Conservation (phyloP, 2,797 vertebrate genomes). For the Scolopax bukidnonensis region DNA sequence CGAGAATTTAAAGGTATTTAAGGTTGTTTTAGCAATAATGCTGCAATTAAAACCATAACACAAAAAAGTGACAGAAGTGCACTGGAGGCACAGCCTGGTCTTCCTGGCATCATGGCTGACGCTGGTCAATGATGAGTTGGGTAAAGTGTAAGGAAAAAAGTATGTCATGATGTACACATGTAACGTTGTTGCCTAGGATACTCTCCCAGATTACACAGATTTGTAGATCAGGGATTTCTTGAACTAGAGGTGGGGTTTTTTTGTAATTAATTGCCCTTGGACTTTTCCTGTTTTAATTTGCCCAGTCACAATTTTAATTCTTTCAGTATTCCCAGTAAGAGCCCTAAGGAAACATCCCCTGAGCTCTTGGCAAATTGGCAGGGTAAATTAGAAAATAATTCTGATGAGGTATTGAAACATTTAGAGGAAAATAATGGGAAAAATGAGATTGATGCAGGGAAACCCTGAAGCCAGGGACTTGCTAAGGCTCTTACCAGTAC, state of each 20-base stretch:
- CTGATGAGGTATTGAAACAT: background rate
- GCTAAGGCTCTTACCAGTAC: background rate
- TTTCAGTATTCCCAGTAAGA: background rate
- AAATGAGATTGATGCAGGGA: background rate
- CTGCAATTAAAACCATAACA: background rate
- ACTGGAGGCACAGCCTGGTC: background rate
- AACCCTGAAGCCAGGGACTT: background rate
- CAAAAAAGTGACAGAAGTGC: background rate
- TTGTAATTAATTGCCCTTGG: background rate
- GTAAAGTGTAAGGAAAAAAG: background rate
- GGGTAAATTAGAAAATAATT: conserved; percentile 12
- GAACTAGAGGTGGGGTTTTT: background rate
- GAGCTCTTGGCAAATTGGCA: background rate
- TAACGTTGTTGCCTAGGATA: background rate
- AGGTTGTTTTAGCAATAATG: background rate
- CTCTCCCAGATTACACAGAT: background rate
- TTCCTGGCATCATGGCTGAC: background rate
- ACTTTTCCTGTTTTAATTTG: background rate
- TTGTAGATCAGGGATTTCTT: background rate
- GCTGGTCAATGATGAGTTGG: background rate
- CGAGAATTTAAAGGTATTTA: background rate
- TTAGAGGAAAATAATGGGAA: background rate
- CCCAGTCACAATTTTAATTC: background rate
- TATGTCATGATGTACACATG: background rate
- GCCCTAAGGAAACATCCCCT: background rate